phyloP scores from a whole-genome alignment of 2,113 vertebrate genomes.

The Elephantulus edwardii region DNA sequence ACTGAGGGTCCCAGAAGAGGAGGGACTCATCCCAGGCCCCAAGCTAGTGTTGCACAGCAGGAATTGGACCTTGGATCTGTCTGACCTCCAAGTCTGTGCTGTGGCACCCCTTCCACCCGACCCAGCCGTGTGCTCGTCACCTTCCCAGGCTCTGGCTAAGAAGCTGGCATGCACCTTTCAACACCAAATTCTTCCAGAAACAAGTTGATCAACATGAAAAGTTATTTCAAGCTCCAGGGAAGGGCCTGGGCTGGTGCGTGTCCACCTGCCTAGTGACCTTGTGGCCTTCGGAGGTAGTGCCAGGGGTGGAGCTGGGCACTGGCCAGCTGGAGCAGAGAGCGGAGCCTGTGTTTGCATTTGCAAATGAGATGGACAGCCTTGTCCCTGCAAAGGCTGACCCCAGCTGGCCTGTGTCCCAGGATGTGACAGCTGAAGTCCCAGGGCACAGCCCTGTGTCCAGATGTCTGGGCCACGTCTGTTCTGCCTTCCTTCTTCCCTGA shows the following conservation, averaged over 20 bases:
- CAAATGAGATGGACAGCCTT: constrained; percentile 17
- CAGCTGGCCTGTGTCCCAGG: background rate
- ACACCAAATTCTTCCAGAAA: constrained; percentile 4
- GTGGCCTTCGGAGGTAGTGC: background rate
- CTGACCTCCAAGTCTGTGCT: background rate
- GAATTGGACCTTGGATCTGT: background rate
- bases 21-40: background rate
- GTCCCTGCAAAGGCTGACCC: background rate
- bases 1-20: background rate
- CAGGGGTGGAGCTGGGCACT: background rate
- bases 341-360: constrained; percentile 40
- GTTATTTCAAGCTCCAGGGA: constrained; percentile 14
- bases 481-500: background rate
- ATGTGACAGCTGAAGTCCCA: background rate
- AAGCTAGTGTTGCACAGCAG: background rate
- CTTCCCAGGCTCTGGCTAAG: background rate
- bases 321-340: background rate
- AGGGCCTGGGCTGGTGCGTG: background rate
- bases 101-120: background rate
- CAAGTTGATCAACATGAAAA: background rate
- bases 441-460: background rate
- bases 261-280: background rate
- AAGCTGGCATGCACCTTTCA: background rate
- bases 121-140: background rate
- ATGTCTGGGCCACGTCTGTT: background rate